Base-by-base conservation (phyloP, 2,113 vertebrate genomes). In the Psilopsiagon aurifrons region DNA sequence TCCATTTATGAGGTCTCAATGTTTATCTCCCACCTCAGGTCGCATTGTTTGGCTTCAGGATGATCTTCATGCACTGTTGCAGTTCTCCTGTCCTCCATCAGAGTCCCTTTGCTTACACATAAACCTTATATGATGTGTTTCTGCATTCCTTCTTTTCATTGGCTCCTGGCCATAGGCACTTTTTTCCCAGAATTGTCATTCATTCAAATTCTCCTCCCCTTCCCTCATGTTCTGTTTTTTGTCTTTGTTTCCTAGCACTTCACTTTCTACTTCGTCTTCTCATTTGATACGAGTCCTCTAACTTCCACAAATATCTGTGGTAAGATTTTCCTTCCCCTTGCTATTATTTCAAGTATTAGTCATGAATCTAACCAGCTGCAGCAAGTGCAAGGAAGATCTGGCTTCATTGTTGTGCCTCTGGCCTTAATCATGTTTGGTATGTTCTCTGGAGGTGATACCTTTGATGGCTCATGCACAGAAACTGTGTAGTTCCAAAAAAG, bases 101-200 rank as follows among this genome's bases (percentile, higher is more conserved):
- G 14, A 55, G 29, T 29, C 28, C 11, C 15, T 24, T 84, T 64
- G 11, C 33, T 67, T 68, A 5, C 6, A 11, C 2, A 3, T 5
- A 28, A 83, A 22, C 13, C 6, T 14, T 41, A 1, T 0, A 0
- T 63, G 17, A 15, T 46, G 49, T 54, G 8, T 67, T 82, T 29
- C 74, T 90, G 39, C 8, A 17, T 68, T 85, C 13, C 13, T 51
- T 37, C 35, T 54, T 87, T 23, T 20, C 35, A 1, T 6, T 33
- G 62, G 17, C 29, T 79, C 27, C 18, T 19, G 74, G n/a, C 8
- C 54, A 41, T 6, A 25, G 28, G 27, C 10, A 19, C 5, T 20
- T 57, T 43, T 43, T 62, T 5, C 17, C 14, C 54, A 10, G 60
- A 43, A 71, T 17, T 64, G 52, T 44, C 13, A 23, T 85, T 52